Evolutionary conservation across 92 coral and sea anemone species (phyloP).

Genomic region (Phenganax stokvisi): DNA sequence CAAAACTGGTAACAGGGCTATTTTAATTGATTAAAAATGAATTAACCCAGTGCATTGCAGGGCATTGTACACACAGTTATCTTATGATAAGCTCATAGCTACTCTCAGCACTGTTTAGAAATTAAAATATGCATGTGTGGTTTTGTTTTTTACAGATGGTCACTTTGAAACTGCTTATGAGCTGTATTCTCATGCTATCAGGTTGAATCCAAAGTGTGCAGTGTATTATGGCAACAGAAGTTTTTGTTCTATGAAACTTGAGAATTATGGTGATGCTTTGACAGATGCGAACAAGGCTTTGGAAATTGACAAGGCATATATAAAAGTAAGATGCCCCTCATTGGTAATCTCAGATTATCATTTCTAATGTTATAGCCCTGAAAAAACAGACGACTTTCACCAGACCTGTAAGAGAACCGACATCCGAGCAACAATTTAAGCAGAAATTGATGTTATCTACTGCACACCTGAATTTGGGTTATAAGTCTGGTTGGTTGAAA

Average conservation of each 20-base stretch:
- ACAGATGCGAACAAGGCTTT: conserved; percentile 92
- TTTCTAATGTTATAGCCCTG: too few species aligned
- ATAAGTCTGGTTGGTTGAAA: too few species aligned
- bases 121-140: not conserved
- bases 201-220: conserved; percentile 65
- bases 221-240: conserved; percentile 94
- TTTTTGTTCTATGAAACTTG: conserved; percentile 81
- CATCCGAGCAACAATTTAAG: too few species aligned
- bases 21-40: too few species aligned
- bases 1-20: too few species aligned
- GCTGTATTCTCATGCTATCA: conserved; percentile 76
- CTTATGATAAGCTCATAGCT: not conserved
- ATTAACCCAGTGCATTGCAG: not conserved
- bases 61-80: not conserved
- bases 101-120: not conserved
- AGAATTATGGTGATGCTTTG: conserved; percentile 86
- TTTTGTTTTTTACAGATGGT: conserved; percentile 51
- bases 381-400: too few species aligned
- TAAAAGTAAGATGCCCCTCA: conserved; percentile 53
- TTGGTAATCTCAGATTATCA: not conserved
- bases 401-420: too few species aligned
- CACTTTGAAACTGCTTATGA: conserved; percentile 64
- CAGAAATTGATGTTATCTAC: too few species aligned
- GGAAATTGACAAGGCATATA: conserved; percentile 76
- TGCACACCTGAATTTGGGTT: too few species aligned